Conservation (phyloP, 2,113 vertebrate genomes). For the Anoura caudifer region DNA sequence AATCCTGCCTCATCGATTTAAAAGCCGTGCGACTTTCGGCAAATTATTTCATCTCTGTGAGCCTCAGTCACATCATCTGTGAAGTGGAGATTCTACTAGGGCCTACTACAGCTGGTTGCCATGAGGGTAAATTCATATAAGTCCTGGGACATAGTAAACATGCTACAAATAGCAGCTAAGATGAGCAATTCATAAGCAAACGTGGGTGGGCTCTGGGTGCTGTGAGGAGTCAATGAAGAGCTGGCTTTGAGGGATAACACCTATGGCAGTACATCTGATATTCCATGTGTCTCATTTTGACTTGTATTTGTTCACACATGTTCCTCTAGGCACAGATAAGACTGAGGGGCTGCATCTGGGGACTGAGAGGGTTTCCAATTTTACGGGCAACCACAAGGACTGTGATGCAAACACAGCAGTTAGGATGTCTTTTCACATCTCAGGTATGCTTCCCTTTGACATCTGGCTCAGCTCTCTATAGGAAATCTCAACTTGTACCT, state of each 20-base stretch:
- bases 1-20: background rate
- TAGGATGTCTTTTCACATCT: background rate
- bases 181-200: background rate
- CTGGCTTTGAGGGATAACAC: background rate
- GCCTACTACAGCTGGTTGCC: background rate
- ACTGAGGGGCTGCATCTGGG: background rate
- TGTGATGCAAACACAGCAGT: background rate
- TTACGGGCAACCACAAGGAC: background rate
- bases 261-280: background rate
- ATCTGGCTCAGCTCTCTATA: background rate
- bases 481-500: background rate
- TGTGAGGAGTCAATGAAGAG: background rate
- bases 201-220: background rate
- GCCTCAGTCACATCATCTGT: background rate
- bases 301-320: background rate
- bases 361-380: background rate
- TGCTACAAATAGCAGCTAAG: background rate
- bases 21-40: background rate
- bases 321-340: background rate
- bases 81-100: background rate
- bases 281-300: background rate
- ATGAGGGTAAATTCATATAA: background rate
- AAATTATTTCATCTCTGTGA: background rate
- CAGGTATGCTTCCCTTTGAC: background rate
- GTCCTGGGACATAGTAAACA: background rate